Conservation (phyloP, 1,140 invertebrate genomes). For the Panagrolaimus sp. region DNA sequence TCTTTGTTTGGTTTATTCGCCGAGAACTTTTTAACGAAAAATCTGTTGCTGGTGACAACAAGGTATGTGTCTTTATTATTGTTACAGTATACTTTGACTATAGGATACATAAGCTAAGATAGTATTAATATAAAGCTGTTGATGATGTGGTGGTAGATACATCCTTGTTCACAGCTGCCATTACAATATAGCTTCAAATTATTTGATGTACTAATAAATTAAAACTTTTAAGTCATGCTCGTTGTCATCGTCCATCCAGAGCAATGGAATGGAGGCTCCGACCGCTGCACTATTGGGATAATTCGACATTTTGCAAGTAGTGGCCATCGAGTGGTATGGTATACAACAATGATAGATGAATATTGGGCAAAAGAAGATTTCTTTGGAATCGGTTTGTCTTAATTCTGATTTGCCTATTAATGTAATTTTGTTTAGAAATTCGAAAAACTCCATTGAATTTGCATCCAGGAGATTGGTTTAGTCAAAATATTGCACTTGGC, state of each 20-base stretch:
- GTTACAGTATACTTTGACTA: background rate
- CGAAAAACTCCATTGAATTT: slow-evolving; percentile 42
- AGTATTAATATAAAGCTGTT: too few species aligned
- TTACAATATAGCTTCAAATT: background rate
- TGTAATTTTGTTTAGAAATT: slow-evolving; percentile 43
- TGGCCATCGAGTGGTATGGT: slow-evolving; percentile 52
- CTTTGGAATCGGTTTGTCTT: slow-evolving; percentile 43
- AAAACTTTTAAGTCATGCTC: too few species aligned
- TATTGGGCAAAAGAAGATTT: slow-evolving; percentile 55
- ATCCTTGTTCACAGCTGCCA: too few species aligned
- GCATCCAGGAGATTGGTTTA: slow-evolving; percentile 57
- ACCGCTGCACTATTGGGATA: slow-evolving; percentile 52
- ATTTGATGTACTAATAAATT: slow-evolving; percentile 24
- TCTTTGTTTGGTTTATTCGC: slow-evolving; percentile 48
- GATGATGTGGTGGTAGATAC: too few species aligned
- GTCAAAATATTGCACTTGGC: slow-evolving; percentile 51
- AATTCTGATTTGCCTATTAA: background rate
- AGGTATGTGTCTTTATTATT: slow-evolving; percentile 21
- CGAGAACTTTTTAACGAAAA: slow-evolving; percentile 46
- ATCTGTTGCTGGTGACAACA: slow-evolving; percentile 43
- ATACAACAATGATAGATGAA: slow-evolving; percentile 57
- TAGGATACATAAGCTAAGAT: too few species aligned
- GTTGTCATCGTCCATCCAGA: slow-evolving; percentile 58
- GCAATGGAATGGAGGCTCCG: slow-evolving; percentile 57
- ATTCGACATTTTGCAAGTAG: slow-evolving; percentile 49